Base-by-base conservation (phyloP, 2,888 invertebrate genomes). In the Oscheius myriophilus region DNA sequence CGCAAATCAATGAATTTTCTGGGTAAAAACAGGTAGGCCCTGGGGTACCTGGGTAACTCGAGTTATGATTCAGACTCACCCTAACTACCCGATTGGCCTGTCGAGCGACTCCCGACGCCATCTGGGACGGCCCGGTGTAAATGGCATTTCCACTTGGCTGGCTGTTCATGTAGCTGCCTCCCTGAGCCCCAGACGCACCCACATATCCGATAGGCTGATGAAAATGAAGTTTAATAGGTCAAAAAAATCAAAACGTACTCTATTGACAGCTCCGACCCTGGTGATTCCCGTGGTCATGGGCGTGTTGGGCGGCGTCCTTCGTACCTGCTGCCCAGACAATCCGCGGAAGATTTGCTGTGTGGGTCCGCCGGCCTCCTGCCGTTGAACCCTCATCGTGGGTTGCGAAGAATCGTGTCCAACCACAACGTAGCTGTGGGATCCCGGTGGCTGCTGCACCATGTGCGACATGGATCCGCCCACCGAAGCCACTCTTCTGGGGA, bases 361-460 rank as follows among this genome's bases (percentile, higher is more conserved):
- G 1, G 46, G 18, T 16, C 45, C 61, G 23, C 3, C 43, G 46
- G 46, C n/a, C 25, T 42, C 42, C 23, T 33, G 33, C 9, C 33
- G 3, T 52, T 63, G 63, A 4, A 63, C 63, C 18, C 63, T 16
- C 21, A 63, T 18, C 12, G 52, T 41, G 3, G 16, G 11, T 14
- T 46, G 41, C 9, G 51, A 52, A 21, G 51, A 51, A 21, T 63
- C 41, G 14, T 39, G 41, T 25, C 49, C 49, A 26, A 63, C 52
- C 11, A 63, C 63, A 21, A 63, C 63, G 39, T 63, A 63, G 25
- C 39, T 63, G n/a, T 46, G 46, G 2, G n/a, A 12, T 3, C 33
- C 33, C 3, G 33, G 9, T 33, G 3, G 33, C 33, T 41, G 26
- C 2, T 14, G 16, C 18, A 57, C 41, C 63, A 63, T 63, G 12